Conservation (phyloP, 2,113 vertebrate species). For the Grammomys dolichurus region DNA sequence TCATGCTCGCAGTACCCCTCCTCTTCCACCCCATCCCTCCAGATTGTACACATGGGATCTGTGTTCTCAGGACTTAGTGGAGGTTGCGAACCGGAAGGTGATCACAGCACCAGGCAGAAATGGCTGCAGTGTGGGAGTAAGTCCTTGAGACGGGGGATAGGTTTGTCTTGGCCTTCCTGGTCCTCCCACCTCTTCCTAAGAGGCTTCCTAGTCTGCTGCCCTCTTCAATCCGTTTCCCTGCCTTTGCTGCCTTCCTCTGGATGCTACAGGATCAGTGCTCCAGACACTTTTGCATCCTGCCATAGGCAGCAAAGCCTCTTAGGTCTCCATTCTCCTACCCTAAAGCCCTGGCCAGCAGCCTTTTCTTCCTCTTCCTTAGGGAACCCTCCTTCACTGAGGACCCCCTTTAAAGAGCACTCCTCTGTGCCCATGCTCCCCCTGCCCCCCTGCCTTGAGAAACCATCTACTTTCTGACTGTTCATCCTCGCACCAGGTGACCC, state of each 20-base stretch:
- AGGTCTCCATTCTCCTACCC: neutral
- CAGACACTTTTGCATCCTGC: neutral
- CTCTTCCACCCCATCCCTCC: neutral
- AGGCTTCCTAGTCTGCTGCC: neutral
- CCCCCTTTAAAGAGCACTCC: neutral
- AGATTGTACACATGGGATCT: neutral
- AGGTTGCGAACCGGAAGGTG: neutral
- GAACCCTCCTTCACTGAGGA: too few relatives aligned
- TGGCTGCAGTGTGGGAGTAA: rapidly evolving
- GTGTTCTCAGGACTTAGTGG: neutral
- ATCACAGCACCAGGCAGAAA: neutral
- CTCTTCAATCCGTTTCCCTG: neutral
- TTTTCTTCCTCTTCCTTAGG: neutral
- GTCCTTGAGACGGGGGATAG: neutral
- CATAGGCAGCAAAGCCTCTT: neutral
- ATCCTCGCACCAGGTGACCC: neutral
- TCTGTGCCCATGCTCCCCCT: too few relatives aligned
- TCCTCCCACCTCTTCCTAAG: rapidly evolving
- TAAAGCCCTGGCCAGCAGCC: too few relatives aligned
- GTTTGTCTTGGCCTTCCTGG: rapidly evolving
- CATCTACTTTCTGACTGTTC: neutral
- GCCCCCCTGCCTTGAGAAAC: neutral
- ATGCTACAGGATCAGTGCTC: neutral
- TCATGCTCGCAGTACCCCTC: neutral
- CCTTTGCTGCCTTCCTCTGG: neutral